A percentile compares a stretch with the other conserved stretches of the same genome.
These are phyloP conservation scores for Oryzias celebensis DNA, from an alignment of 2,113 vertebrate genomes.

Conservation along the genomic window DNA sequence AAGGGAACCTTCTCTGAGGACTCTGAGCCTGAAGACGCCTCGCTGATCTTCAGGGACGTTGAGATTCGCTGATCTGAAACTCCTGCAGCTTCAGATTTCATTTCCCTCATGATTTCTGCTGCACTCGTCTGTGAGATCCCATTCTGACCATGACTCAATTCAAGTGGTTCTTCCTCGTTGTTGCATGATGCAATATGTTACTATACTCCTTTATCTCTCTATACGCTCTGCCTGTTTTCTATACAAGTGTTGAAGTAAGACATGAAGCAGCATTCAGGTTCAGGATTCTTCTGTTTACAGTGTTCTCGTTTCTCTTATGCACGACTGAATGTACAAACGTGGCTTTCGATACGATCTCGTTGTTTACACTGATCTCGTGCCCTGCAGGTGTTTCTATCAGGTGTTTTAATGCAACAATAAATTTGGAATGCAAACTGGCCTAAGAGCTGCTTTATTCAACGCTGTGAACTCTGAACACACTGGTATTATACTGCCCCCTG, in stretches of 20 bases:
- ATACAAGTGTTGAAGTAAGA: slow-evolving; percentile 19
- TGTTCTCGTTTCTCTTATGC: slow-evolving; percentile 56
- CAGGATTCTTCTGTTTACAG: slow-evolving; percentile 27
- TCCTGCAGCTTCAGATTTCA: no score
- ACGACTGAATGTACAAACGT: slow-evolving; percentile 66
- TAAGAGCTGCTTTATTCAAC: neutral
- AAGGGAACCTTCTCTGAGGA: neutral
- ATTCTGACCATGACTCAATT: slow-evolving; percentile 22
- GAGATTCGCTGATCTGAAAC: neutral
- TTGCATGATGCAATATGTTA: slow-evolving; percentile 73
- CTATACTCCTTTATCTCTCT: slow-evolving; percentile 41
- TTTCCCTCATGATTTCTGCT: slow-evolving; percentile 3
- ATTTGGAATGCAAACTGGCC: slow-evolving; percentile 64
- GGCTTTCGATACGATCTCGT: slow-evolving; percentile 50
- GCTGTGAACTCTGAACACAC: neutral
- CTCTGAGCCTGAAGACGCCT: neutral
- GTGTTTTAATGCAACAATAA: slow-evolving; percentile 72
- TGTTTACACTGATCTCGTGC: slow-evolving; percentile 65
- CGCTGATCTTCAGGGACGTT: neutral
- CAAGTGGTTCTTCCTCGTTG: slow-evolving; percentile 62
- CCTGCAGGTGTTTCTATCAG: slow-evolving; percentile 66
- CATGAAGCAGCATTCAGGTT: slow-evolving; percentile 27
- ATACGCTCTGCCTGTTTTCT: slow-evolving; percentile 47
- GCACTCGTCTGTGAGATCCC: slow-evolving; percentile 19
- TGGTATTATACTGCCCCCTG: slow-evolving; percentile 19